Base-by-base conservation (phyloP, 1,140 invertebrate species). In the Cydia amplana region DNA sequence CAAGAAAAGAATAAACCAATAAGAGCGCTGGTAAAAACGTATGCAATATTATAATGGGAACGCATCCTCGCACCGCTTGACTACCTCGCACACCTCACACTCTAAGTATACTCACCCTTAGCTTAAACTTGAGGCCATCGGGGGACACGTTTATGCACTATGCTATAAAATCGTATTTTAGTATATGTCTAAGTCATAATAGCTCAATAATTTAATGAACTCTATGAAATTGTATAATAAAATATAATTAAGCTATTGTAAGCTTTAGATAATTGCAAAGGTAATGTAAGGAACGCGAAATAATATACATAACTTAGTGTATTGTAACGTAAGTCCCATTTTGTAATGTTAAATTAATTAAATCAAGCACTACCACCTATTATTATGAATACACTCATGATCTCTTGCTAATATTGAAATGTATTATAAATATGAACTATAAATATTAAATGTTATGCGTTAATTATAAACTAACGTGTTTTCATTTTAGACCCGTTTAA, bases 361-460 rank as follows among this genome's bases (percentile, higher is more conserved):
- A 80, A 87, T 86, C 82, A 82, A 90, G 89, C 89, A 91, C 89
- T 87, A 88, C 83, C 83, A 90, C 85, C 73, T 89, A 92, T 81
- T 91, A 91, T 83, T 89, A 92, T 88, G 86, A 87, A 87, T 89
- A 89, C 89, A 92, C 89, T 86, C 85, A 90, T 88, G 83, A 88
- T 84, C 90, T 92, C 91, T 84, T 85, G 89, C 88, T 93, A 92
- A 90, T 87, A 92, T 91, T 93, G 90, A 90, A 93, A 92, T 93
- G 92, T 93, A 93, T 88, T 92, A 92, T 93, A 93, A 91, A 92
- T 90, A 93, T 92, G 88, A 93, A 92, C 91, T 93, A 93, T 91
- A 92, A 93, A 93, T 93, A 93, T 93, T 93, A 93, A 93, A 93
- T 93, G 93, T 93, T 93, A 93, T 93, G 93, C 93, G 93, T 93